These are phyloP conservation scores for Cosmia trapezina DNA, from an alignment of 2,888 invertebrate genomes.

Conservation along the genomic window DNA sequence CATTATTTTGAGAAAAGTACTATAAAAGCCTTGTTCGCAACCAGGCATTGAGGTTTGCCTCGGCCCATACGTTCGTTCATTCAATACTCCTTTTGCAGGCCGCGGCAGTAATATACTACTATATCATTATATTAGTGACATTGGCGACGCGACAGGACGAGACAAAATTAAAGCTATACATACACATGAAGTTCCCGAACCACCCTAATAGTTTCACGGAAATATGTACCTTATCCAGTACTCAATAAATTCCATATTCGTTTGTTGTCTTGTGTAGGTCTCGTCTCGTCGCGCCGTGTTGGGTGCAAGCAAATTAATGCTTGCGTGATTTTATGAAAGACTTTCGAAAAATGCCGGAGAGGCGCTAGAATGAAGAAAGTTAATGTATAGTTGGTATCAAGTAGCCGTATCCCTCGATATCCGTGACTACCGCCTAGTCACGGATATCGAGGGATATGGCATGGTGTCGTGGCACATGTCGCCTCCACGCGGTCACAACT, in stretches of 20 bases:
- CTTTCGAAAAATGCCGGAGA: constrained; percentile 35
- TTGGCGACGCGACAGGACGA: constrained; percentile 29
- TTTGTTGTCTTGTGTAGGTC: constrained; percentile 48
- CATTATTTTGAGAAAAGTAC: too few relatives aligned
- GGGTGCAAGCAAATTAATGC: constrained; percentile 46
- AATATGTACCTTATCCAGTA: constrained; percentile 53
- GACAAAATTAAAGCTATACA: constrained; percentile 32
- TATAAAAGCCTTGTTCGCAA: too few relatives aligned
- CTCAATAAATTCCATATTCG: constrained; percentile 41
- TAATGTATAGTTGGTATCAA: constrained; percentile 28
- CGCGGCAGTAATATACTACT: too few relatives aligned
- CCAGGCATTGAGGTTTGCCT: too few relatives aligned
- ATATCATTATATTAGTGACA: constrained; percentile 19
- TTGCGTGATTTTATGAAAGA: constrained; percentile 41
- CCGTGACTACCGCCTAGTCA: too few relatives aligned
- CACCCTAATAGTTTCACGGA: constrained; percentile 35
- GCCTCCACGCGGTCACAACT: too few relatives aligned
- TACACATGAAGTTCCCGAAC: constrained; percentile 30
- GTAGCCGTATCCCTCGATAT: too few relatives aligned
- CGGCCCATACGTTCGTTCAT: too few relatives aligned
- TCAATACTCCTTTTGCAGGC: too few relatives aligned
- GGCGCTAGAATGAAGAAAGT: constrained; percentile 46
- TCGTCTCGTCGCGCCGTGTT: constrained; percentile 42
- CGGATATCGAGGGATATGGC: too few relatives aligned
- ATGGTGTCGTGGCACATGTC: too few relatives aligned